These are phyloP conservation scores for Nomada ferruginata DNA, from an alignment of 2,888 invertebrate genomes.

Conservation along the genomic window DNA sequence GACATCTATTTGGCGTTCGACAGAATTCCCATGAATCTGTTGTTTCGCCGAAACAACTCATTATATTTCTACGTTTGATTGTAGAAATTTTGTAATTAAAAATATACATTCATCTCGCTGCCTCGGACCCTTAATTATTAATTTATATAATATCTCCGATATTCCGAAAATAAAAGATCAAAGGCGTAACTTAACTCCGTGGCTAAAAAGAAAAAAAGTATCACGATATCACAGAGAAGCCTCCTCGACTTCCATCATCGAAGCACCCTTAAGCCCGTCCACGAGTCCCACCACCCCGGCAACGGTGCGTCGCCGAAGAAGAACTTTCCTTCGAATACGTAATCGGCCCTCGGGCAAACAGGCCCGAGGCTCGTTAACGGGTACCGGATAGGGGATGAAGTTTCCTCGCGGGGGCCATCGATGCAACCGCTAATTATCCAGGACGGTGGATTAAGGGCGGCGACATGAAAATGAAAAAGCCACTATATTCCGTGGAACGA, in stretches of 20 bases:
- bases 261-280: constrained; percentile 12
- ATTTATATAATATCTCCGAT: too few species aligned
- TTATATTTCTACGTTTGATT: too few species aligned
- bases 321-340: constrained; percentile 51
- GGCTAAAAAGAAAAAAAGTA: too few species aligned
- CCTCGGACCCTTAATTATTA: too few species aligned
- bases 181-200: neutral
- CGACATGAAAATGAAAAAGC: constrained; percentile 64
- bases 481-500: constrained; percentile 53
- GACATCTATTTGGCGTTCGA: too few species aligned
- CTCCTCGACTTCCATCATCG: constrained; percentile 3
- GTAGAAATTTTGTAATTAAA: too few species aligned
- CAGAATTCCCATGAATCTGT: too few species aligned
- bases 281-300: neutral
- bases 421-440: constrained; percentile 62
- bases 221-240: neutral
- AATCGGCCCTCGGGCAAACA: constrained; percentile 46
- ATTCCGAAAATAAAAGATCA: neutral
- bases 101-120: too few species aligned
- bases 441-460: constrained; percentile 59
- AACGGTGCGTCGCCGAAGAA: constrained; percentile 1
- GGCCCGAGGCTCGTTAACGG: constrained; percentile 40
- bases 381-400: neutral
- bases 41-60: too few species aligned
- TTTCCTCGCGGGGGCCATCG: constrained; percentile 36